Evolutionary conservation across 2,113 vertebrate species (phyloP), one percentile per base, ranked within the genome.

Genomic region (Phodopus roborovskii): DNA sequence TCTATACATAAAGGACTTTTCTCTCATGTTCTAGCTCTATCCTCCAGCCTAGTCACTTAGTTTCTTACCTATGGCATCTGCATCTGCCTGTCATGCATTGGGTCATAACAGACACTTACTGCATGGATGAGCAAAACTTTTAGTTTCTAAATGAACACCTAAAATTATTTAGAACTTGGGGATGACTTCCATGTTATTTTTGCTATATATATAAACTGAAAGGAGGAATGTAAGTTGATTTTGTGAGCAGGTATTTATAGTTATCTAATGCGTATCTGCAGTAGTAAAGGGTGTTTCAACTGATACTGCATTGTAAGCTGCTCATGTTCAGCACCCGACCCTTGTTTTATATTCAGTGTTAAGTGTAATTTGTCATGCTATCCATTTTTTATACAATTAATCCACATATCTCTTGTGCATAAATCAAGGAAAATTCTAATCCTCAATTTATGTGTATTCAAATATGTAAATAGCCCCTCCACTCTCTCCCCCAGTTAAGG

Each of bases 341-440:
- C 22, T 92, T 90, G 62, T 26, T 64, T 71, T 87, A 50, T 0
- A 0, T 87, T 86, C 42, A 10, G 1, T 68, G 64, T 94, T 94
- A 62, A 79, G 3, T 84, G 45, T 60, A 86, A 75, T 33, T 64
- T 58, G 3, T 36, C 60, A 73, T 11, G 0, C 19, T 36, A 42
- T 48, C 16, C 5, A 8, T 64, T 48, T 92, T 20, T 71, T 81
- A 22, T 53, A 19, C 39, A 64, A 13, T 85, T 93, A 60, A 48
- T 48, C 9, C 64, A 79, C 45, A 64, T 71, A 75, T 60, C 6
- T 84, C 56, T n/a, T 56, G 28, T 85, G 33, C 45, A 53, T 17
- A 50, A 39, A 66, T 84, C 50, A 88, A 91, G 89, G 88, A 45
- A 88, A 85, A 95, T 75, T 66, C 15, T 7, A n/a, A 48, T 48